Evolutionary conservation across 2,797 vertebrate species (phyloP), one percentile per base, ranked within the genome.

Genomic region (Paguma larvata): DNA sequence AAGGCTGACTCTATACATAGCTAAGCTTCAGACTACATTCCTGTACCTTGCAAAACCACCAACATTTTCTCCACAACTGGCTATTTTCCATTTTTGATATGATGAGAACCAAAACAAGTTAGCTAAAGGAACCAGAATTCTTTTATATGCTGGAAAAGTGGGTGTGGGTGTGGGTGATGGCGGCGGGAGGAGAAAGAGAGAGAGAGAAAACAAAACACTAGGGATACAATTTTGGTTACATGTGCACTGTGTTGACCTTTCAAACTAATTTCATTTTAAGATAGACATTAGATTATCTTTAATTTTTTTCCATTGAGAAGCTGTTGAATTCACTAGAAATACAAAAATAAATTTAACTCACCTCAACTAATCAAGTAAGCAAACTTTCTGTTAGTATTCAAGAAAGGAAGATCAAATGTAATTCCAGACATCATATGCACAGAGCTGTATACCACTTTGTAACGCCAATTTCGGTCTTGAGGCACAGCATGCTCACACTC

Each of bases 51-150:
- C 63, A 97, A 97, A 95, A 95, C 46, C 44, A 96, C 91, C 83
- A 97, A 94, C 79, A 89, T 96, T 97, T 97, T 93, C 88, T 94
- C 62, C 14, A 85, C 68, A 94, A 93, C 73, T 97, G 97, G 93
- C 90, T 95, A 30, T 94, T 98, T 98, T 98, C 96, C 38, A 96
- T 18, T 97, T 96, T 72, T 97, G 72, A 98, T 75, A 78, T 96
- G 56, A 92, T 88, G 75, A 95, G 68, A 91, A 72, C 53, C 46
- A 95, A 97, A 98, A 83, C 27, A 96, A 94, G 3, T 44, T 88
- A 68, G 65, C 27, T 72, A 88, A 88, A 85, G 51, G 85, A 95
- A 92, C 38, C 4, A 25, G 86, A 97, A 51, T 62, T 91, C 41
- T 95, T 97, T 96, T 84, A 2, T 96, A 23, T 3, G 94, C 48